phyloP scores from a whole-genome alignment of 2,888 invertebrate genomes.

The Melinopterus prodromus region DNA sequence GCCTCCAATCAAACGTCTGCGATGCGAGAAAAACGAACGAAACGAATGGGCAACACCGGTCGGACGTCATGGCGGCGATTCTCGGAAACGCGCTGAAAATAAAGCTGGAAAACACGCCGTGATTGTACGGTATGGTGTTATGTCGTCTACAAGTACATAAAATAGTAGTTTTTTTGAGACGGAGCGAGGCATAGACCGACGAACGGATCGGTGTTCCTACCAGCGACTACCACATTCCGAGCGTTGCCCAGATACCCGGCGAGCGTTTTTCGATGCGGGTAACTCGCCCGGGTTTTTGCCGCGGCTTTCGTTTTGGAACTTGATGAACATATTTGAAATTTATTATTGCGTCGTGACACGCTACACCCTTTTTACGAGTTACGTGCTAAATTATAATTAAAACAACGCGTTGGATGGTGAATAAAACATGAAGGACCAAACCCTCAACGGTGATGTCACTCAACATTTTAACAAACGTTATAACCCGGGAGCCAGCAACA shows the following conservation, averaged over 20 bases:
- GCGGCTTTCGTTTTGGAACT: slow-evolving; percentile 15
- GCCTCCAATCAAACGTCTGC: background rate
- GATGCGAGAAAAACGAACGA: background rate
- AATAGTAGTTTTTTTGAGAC: slow-evolving; percentile 28
- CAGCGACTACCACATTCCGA: slow-evolving; percentile 7
- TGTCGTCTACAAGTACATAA: slow-evolving; percentile 39
- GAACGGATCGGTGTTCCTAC: slow-evolving; percentile 7
- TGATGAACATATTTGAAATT: slow-evolving; percentile 24
- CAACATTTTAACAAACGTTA: too few relatives aligned
- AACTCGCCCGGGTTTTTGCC: background rate
- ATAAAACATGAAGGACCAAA: background rate
- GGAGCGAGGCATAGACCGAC: slow-evolving; percentile 18
- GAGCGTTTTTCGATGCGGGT: background rate
- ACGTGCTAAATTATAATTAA: slow-evolving; percentile 17
- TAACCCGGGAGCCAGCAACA: too few relatives aligned
- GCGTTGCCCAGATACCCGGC: background rate
- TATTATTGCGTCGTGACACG: slow-evolving; percentile 14
- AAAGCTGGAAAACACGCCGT: slow-evolving; percentile 17
- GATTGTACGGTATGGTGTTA: slow-evolving; percentile 39
- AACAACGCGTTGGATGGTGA: background rate
- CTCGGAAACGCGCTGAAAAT: slow-evolving; percentile 22
- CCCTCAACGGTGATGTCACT: background rate
- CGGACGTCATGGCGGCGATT: slow-evolving; percentile 7
- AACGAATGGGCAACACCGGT: background rate
- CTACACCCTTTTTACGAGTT: slow-evolving; percentile 11